These are phyloP conservation scores for Hydrozoanthus gracilis DNA, from an alignment of 92 coral and sea anemone genomes.

Conservation along the genomic window DNA sequence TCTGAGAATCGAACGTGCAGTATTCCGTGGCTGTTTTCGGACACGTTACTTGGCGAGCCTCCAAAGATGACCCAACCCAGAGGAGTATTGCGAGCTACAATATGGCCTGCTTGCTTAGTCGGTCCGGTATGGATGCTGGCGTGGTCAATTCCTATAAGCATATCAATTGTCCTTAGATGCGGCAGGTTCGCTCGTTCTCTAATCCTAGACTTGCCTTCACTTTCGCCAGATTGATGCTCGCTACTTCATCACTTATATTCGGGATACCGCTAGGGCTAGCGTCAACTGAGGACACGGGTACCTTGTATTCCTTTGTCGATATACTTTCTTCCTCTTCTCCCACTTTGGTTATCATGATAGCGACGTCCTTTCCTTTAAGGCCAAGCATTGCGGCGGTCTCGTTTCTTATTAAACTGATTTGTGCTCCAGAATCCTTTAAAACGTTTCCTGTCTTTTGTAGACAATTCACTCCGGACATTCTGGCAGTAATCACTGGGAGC, in stretches of 20 bases:
- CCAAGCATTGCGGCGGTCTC: slow-evolving; percentile 59
- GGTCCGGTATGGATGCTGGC: slow-evolving; percentile 62
- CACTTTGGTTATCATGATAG: slow-evolving; percentile 1
- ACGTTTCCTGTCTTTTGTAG: slow-evolving; percentile 37
- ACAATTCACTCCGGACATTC: slow-evolving; percentile 33
- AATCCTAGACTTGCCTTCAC: slow-evolving; percentile 48
- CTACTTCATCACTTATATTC: slow-evolving; percentile 61
- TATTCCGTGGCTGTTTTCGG: slow-evolving; percentile 4
- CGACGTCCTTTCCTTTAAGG: slow-evolving; percentile 47
- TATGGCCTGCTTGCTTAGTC: slow-evolving; percentile 53
- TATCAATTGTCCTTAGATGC: slow-evolving; percentile 61
- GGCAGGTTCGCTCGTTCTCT: slow-evolving; percentile 37
- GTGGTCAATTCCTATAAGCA: slow-evolving; percentile 64
- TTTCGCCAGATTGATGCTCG: slow-evolving; percentile 15
- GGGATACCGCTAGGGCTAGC: slow-evolving; percentile 45
- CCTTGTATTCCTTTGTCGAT: slow-evolving; percentile 59
- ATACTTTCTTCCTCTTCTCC: slow-evolving; percentile 11
- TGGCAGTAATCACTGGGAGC: slow-evolving; percentile 56
- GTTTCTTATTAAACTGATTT: slow-evolving; percentile 54
- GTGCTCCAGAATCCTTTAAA: slow-evolving; percentile 58
- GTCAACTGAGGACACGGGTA: slow-evolving; percentile 51
- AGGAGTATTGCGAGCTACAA: slow-evolving; percentile 63
- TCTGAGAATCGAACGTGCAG: slow-evolving; percentile 34
- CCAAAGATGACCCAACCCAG: slow-evolving; percentile 79
- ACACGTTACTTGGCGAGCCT: slow-evolving; percentile 36